Percentiles rank a stretch among this genome's conserved stretches.
Evolutionary conservation across 2,797 vertebrate genomes (phyloP).

Genomic region (Cossypha niveicapilla): DNA sequence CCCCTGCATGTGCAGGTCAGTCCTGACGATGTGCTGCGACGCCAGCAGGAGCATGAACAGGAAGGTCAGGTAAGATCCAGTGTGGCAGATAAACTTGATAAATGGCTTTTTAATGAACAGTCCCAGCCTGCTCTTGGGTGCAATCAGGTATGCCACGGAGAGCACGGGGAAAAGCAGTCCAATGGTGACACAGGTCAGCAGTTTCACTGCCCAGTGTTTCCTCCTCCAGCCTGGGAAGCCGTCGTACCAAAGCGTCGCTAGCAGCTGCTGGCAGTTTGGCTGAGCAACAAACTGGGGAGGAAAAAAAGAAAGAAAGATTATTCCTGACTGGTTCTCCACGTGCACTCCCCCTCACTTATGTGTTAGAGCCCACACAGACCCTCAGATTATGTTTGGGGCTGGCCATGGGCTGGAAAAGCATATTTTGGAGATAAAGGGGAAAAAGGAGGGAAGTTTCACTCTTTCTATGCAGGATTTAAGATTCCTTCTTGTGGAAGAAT

Average conservation of each 20-base stretch:
- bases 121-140: constrained; percentile 92
- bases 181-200: constrained; percentile 94
- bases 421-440: background rate
- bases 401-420: background rate
- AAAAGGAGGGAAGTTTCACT: background rate
- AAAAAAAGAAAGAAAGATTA: background rate
- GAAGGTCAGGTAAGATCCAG: constrained; percentile 96
- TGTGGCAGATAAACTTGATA: constrained; percentile 99
- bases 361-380: background rate
- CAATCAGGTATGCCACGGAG: constrained; percentile 89
- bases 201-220: constrained; percentile 94
- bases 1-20: constrained; percentile 95
- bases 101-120: constrained; percentile 98
- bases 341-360: background rate
- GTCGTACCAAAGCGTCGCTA: constrained; percentile 95
- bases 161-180: constrained; percentile 94
- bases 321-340: background rate
- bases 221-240: constrained; percentile 96
- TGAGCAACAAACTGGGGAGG: constrained; percentile 90
- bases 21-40: constrained; percentile 95
- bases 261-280: constrained; percentile 96
- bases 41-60: constrained; percentile 95
- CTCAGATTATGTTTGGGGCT: background rate
- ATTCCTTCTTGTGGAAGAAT: background rate
- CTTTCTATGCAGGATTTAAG: background rate